Evolutionary conservation across 2,113 vertebrate genomes (phyloP).

Genomic region (Gadus chalcogrammus): DNA sequence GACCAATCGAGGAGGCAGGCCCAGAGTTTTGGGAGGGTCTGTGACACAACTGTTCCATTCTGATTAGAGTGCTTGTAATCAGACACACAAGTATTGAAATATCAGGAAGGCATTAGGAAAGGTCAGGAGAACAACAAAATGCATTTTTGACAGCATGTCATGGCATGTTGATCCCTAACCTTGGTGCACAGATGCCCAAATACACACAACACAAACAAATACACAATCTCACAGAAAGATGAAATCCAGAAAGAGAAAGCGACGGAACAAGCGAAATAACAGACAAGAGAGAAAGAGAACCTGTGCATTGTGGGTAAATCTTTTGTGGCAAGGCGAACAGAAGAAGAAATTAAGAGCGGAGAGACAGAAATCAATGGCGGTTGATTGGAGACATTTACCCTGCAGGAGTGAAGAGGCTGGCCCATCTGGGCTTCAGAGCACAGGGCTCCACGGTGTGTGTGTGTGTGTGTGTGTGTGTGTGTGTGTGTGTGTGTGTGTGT

Average conservation of each 20-base stretch:
- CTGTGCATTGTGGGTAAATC: constrained; percentile 41
- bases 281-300: constrained; percentile 9
- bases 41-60: too few relatives aligned
- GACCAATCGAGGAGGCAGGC: too few relatives aligned
- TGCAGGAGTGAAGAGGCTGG: constrained; percentile 47
- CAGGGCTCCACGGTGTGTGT: constrained; percentile 29
- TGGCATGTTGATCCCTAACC: too few relatives aligned
- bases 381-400: constrained; percentile 54
- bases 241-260: too few relatives aligned
- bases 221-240: too few relatives aligned
- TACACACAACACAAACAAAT: constrained; percentile 12
- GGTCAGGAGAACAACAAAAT: constrained; percentile 11
- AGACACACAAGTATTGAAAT: background rate
- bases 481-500: background rate
- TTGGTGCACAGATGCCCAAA: constrained; percentile 5
- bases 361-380: constrained; percentile 48
- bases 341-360: constrained; percentile 12
- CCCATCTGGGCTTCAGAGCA: constrained; percentile 44
- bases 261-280: too few relatives aligned
- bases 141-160: background rate
- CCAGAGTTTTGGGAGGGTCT: too few relatives aligned
- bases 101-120: background rate
- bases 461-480: constrained; percentile 19
- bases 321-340: constrained; percentile 30
- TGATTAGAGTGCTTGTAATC: background rate